Base-by-base conservation (phyloP, 2,888 invertebrate species). In the Hemaris fuciformis region DNA sequence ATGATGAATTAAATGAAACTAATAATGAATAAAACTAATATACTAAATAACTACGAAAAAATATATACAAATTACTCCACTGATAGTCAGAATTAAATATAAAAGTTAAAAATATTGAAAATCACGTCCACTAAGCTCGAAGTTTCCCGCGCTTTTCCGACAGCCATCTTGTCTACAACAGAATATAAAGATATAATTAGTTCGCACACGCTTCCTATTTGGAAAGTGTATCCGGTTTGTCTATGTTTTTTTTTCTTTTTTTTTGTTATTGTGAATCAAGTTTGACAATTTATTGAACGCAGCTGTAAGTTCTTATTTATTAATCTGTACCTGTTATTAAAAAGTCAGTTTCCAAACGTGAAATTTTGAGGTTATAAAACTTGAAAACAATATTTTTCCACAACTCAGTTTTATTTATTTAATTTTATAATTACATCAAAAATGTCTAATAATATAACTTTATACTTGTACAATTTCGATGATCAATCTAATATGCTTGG, bases 401-500 rank as follows among this genome's bases (percentile, higher is more conserved):
- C 10, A 34, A 4, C 5, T 10, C 1, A 31, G 15, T 18, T 10
- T 13, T 53, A 8, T 0, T 15, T 27, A 20, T 20, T 57, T 57
- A 38, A 20, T 22, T 57, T 27, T 27, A 15, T 27, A 48, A 15
- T 25, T 27, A 10, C 2, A 25, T n/a, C 41, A 13, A 20, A 1
- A 38, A 79, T 80, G 78, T 60, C 62, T 25, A 61, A 73, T 22
- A 73, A 74, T n/a, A 67, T 64, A 15, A 62, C 75, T 42, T 73
- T 75, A 41, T 76, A 79, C 68, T 81, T 91, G 68, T 91, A 89
- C 64, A 91, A 91, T 74, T 91, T 81, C 65, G 91, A 91, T 69
- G 80, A 80, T 25, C 77, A 84, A 65, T 38, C 78, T 41, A 71
- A 69, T 57, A 76, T 72, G 64, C 64, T 75, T 62, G 85, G 90